These are phyloP conservation scores for Rotaria sp. DNA, from an alignment of 2,888 invertebrate genomes.

Conservation along the genomic window DNA sequence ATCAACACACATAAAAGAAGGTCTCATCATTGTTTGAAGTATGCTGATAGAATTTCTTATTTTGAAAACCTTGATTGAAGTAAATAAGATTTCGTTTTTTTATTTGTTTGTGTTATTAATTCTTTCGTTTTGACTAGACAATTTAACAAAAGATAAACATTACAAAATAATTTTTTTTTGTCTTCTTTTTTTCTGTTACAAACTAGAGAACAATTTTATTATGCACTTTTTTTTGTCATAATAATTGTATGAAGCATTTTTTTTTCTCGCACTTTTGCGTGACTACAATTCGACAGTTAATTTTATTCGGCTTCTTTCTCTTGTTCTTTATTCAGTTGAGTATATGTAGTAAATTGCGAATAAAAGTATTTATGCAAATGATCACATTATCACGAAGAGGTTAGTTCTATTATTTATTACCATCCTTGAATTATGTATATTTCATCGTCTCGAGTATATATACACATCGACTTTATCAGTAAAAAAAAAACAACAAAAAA, in stretches of 20 bases:
- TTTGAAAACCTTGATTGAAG: background rate
- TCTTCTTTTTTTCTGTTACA: background rate
- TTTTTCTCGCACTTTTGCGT: background rate
- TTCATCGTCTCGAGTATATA: background rate
- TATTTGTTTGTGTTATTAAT: background rate
- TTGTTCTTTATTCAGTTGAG: background rate
- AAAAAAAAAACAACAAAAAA: background rate
- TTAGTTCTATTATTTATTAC: background rate
- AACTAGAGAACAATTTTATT: background rate
- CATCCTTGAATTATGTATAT: background rate
- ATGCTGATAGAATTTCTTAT: background rate
- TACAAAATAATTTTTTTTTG: background rate
- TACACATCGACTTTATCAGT: background rate
- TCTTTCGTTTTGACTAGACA: background rate
- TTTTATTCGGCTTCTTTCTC: background rate
- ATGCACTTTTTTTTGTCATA: background rate
- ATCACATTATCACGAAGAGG: background rate
- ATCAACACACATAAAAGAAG: background rate
- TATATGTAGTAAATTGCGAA: background rate
- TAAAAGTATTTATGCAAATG: conserved; percentile 6
- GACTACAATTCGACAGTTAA: background rate
- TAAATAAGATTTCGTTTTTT: conserved; percentile 11
- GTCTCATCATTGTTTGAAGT: background rate
- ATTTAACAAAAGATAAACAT: background rate
- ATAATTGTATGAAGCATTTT: background rate